A percentile compares a stretch with the other conserved stretches of the same genome.
phyloP scores from a whole-genome alignment of 2,888 invertebrate genomes.

The Apodemia duryi region DNA sequence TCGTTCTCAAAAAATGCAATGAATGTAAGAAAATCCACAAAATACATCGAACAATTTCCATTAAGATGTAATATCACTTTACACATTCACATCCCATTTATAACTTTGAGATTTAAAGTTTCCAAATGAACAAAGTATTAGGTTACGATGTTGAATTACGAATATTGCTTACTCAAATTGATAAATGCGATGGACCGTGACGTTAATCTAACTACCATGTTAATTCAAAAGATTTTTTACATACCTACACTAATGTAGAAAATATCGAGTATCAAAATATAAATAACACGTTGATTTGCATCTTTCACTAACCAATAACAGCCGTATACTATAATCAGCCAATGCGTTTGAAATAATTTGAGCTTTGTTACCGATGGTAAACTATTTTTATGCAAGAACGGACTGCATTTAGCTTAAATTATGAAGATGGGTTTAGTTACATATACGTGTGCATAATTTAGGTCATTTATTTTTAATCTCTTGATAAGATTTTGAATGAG shows the following conservation, averaged over 20 bases:
- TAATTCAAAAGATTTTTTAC: conserved; percentile 62
- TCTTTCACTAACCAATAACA: conserved; percentile 77
- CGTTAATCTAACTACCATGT: conserved; percentile 50
- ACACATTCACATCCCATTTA: conserved; percentile 51
- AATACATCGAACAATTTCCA: conserved; percentile 20
- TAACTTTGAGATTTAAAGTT: conserved; percentile 37
- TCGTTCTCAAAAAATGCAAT: conserved; percentile 11
- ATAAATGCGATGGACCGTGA: conserved; percentile 57
- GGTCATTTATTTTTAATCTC: not conserved
- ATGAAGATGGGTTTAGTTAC: conserved; percentile 45
- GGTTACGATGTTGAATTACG: conserved; percentile 30
- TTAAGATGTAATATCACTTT: conserved; percentile 43
- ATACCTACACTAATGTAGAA: conserved; percentile 70
- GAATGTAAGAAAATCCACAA: conserved; percentile 15
- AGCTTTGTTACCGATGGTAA: conserved; percentile 14
- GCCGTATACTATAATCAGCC: conserved; percentile 78
- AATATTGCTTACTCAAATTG: conserved; percentile 41
- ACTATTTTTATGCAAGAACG: not conserved
- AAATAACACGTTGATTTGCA: conserved; percentile 72
- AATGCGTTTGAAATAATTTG: conserved; percentile 62
- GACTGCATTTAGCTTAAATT: conserved; percentile 48
- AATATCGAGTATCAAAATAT: conserved; percentile 79
- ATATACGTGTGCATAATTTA: not conserved
- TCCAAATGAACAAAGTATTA: conserved; percentile 13
- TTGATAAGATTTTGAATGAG: not conserved